Base-by-base conservation (phyloP, 2,888 invertebrate species). In the Nemapogon koenigi region DNA sequence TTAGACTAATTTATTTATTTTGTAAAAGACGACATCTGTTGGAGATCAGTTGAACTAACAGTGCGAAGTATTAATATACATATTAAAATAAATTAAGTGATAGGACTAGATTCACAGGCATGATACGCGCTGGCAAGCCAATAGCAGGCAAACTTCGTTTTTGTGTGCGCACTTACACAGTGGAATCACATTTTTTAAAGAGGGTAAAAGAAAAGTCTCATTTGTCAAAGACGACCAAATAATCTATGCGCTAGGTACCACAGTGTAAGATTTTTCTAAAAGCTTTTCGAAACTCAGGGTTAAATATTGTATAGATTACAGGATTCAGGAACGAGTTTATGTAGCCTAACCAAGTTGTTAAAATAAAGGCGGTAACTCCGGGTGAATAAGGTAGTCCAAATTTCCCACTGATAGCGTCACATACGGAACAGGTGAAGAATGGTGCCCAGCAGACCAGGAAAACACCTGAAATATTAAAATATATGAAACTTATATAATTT, bases 361-460 rank as follows among this genome's bases (percentile, higher is more conserved):
- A 82, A 57, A 96, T 90, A 75, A 98, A 98, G 38, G 89, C 90
- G 3, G 91, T 89, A 47, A 96, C 85, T 19, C 94, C 89, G 0
- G 94, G 92, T 42, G 89, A 86, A 67, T 91, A 93, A 46, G 87
- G 83, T 46, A 85, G 81, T 27, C 83, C 84, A 50, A 92, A 81
- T 69, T 95, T 94, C 52, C 90, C 89, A 82, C 97, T 97, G 66
- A 98, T 87, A 1, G 97, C 99, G 67, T 95, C 97, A 81, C 97
- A 85, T 44, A 97, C 94, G 70, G 97, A 97, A 79, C 97, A 95
- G 4, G 95, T 94, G 85, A 99, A 99, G 83, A 99, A 99, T 33
- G 99, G 99, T 43, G 97, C 91, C 98, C 98, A 99, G 78, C 99
- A 99, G 58, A 97, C 84, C 30, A 99, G 86, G 71, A 99, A 99